Base-by-base conservation (phyloP, 2,888 invertebrate genomes). In the Xestia ashworthii region DNA sequence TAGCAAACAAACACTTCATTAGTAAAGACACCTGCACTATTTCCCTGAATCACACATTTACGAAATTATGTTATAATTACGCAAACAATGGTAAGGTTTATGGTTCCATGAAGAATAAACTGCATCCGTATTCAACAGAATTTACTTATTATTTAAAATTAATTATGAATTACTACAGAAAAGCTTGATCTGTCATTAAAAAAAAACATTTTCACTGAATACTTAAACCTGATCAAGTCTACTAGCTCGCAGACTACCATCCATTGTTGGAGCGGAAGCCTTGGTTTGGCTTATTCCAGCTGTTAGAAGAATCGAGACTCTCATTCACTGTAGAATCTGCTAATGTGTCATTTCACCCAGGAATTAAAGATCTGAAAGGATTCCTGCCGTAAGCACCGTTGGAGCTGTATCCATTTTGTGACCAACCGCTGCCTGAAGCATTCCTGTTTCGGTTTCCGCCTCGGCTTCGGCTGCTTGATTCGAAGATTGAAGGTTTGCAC, bases 161-260 rank as follows among this genome's bases (percentile, higher is more conserved):
- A 41, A 22, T 12, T 14, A 44, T 48, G n/a, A 70, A 46, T n/a
- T 70, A 62, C 66, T 1, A 72, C 12, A 58, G 19, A 76, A 53
- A 64, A 60, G 55, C 66, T 32, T 44, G 60, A 71, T 32, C 22
- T 19, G 12, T n/a, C 1, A 41, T 62, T 19, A 38, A 11, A 25
- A 44, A 53, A 41, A 41, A 11, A n/a, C 12, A 65, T 64, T 67
- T 58, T 9, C 9, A 72, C 1, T 32, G 6, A 71, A 71, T 66
- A n/a, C n/a, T n/a, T n/a, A 19, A 41, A 32, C 0, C 14, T 16
- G 19, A n/a, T 46, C 9, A 53, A 60, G 14, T 71, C 67, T 74
- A 89, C 85, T 83, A 89, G 55, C 73, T 72, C 0, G 87, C 82
- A 16, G 87, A 86, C 70, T 90, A 85, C 88, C 90, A 87, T 38